A percentile compares a stretch with the other conserved stretches of the same genome.
phyloP scores from a whole-genome alignment of 53 echinoderm and acorn worm genomes.

The Holothuria scabra region DNA sequence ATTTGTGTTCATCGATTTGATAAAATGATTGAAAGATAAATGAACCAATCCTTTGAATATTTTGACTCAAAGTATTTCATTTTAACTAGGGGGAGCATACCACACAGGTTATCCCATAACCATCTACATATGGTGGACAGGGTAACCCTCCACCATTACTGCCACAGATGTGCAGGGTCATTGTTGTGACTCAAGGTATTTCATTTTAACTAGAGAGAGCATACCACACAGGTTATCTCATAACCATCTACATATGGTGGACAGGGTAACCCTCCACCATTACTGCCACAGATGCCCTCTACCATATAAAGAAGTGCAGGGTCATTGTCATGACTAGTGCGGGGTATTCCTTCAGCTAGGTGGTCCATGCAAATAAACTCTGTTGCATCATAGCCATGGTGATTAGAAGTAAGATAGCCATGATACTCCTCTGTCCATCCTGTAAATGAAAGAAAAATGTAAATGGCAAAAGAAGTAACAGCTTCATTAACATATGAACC shows the following conservation, averaged over 20 bases:
- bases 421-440: slow-evolving; percentile 6
- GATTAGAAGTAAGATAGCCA: background rate
- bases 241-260: slow-evolving; percentile 8
- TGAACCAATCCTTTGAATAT: no score
- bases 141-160: background rate
- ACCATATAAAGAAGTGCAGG: background rate
- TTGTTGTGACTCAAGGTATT: no score
- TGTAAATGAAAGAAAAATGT: background rate
- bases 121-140: slow-evolving; percentile 15
- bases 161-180: background rate
- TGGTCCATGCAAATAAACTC: slow-evolving; percentile 3
- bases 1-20: no score
- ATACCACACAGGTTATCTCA: slow-evolving; percentile 7
- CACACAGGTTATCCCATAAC: slow-evolving; percentile 1
- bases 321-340: background rate
- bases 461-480: no score
- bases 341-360: background rate
- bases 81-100: background rate
- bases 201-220: background rate
- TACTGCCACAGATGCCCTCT: background rate
- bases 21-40: no score
- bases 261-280: slow-evolving; percentile 19
- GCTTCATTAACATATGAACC: no score
- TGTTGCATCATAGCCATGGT: background rate
- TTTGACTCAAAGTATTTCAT: no score